A percentile compares a stretch with the other conserved stretches of the same genome.
Evolutionary conservation across 2,888 invertebrate genomes (phyloP).

Genomic region (Watsonalla binaria): DNA sequence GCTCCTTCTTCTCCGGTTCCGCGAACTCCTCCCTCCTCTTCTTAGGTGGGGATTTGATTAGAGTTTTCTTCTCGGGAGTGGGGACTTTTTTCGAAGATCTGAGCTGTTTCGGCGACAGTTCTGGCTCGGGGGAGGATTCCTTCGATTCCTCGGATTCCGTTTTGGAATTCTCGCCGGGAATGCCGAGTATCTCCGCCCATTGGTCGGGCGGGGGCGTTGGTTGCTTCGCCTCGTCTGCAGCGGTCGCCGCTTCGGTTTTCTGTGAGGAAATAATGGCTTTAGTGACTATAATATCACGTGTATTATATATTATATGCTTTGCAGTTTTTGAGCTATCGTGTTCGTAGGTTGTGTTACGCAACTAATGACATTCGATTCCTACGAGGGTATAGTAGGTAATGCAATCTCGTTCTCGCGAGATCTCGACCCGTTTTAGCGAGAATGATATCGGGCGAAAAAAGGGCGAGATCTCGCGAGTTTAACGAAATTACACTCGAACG

Average conservation of each 20-base stretch:
- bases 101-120: slow-evolving; percentile 53
- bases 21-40: slow-evolving; percentile 51
- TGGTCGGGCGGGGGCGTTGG: slow-evolving; percentile 71
- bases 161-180: slow-evolving; percentile 48
- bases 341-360: too few species aligned
- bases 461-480: too few species aligned
- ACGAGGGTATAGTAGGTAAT: too few species aligned
- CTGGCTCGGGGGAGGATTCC: slow-evolving; percentile 38
- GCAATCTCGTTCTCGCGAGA: too few species aligned
- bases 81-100: slow-evolving; percentile 55
- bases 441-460: too few species aligned
- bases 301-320: too few species aligned
- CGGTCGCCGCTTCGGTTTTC: slow-evolving; percentile 17
- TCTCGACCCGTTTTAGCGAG: too few species aligned
- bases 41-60: slow-evolving; percentile 54
- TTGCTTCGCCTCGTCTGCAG: slow-evolving; percentile 59
- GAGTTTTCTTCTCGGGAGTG: slow-evolving; percentile 40
- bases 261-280: slow-evolving; percentile 8
- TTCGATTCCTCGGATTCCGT: slow-evolving; percentile 25
- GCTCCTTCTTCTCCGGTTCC: slow-evolving; percentile 40
- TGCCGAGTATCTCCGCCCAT: slow-evolving; percentile 71
- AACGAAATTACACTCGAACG: too few species aligned
- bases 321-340: background rate
- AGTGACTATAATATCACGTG: background rate
- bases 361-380: too few species aligned